Conservation (phyloP, 2,797 vertebrate species). For the Geotrypetes seraphini region DNA sequence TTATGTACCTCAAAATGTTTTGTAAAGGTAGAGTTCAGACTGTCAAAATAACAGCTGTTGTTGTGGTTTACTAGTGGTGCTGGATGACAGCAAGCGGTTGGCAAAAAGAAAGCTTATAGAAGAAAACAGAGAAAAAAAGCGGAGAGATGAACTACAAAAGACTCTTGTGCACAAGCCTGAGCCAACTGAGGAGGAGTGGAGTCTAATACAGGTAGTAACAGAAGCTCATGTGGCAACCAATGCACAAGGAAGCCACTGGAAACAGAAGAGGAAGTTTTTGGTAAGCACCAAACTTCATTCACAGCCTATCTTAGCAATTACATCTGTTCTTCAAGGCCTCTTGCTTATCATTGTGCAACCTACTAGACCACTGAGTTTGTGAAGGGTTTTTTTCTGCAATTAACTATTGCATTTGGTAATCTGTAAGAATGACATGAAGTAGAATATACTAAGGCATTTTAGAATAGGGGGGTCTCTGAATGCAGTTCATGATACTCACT, state of each 20-base stretch:
- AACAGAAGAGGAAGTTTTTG: conserved; percentile 96
- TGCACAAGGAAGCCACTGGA: conserved; percentile 96
- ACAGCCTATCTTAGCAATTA: conserved; percentile 60
- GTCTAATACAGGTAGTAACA: conserved; percentile 86
- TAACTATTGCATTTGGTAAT: too few species aligned
- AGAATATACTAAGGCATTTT: too few species aligned
- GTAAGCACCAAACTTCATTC: too few species aligned
- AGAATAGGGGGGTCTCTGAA: too few species aligned
- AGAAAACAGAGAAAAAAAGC: conserved; percentile 86
- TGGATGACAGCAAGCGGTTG: conserved; percentile 90
- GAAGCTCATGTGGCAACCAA: conserved; percentile 94
- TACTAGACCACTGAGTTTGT: too few species aligned
- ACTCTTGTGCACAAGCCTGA: conserved; percentile 79
- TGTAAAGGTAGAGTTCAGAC: conserved; percentile 3
- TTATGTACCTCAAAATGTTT: too few species aligned
- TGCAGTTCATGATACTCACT: too few species aligned
- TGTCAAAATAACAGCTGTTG: neutral
- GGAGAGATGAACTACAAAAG: conserved; percentile 82
- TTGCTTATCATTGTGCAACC: too few species aligned
- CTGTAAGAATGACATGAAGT: too few species aligned
- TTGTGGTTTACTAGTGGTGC: conserved; percentile 67
- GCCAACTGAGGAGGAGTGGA: conserved; percentile 91
- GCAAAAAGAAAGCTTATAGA: conserved; percentile 94
- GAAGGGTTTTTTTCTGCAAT: too few species aligned
- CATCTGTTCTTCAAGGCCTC: too few species aligned